Evolutionary conservation across 2,797 vertebrate genomes (phyloP).

Genomic region (Hylomyscus alleni): DNA sequence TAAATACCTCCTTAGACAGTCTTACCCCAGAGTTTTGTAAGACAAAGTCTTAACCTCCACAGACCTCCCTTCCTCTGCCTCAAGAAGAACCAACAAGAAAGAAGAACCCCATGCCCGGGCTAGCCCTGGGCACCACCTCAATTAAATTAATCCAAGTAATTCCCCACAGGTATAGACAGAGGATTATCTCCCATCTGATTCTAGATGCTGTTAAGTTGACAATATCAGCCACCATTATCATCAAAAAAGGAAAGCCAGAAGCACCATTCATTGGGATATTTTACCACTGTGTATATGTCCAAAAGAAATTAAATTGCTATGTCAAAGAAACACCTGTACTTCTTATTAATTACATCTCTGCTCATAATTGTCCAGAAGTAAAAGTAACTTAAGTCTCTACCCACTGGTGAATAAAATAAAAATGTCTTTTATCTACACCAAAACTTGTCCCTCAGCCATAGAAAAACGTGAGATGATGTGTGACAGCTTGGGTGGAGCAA

Average conservation of each 20-base stretch:
- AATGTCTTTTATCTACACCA: neutral
- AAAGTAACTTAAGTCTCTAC: neutral
- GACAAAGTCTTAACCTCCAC: too few relatives aligned
- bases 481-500: neutral
- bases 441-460: neutral
- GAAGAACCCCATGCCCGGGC: too few relatives aligned
- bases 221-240: too few relatives aligned
- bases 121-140: neutral
- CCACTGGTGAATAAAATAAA: neutral
- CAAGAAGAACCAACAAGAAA: too few relatives aligned
- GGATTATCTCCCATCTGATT: neutral
- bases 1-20: too few relatives aligned
- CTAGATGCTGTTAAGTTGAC: neutral
- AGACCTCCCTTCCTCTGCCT: too few relatives aligned
- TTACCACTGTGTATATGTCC: neutral
- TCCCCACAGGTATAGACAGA: neutral
- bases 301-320: neutral
- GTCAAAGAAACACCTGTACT: neutral
- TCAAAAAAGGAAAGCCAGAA: neutral
- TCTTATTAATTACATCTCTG: neutral
- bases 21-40: too few relatives aligned
- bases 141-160: neutral
- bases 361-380: neutral
- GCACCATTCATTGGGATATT: neutral
- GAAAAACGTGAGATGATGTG: neutral